Conservation (phyloP, 2,113 vertebrate species). For the Cryptomyrus ogoouensis region DNA sequence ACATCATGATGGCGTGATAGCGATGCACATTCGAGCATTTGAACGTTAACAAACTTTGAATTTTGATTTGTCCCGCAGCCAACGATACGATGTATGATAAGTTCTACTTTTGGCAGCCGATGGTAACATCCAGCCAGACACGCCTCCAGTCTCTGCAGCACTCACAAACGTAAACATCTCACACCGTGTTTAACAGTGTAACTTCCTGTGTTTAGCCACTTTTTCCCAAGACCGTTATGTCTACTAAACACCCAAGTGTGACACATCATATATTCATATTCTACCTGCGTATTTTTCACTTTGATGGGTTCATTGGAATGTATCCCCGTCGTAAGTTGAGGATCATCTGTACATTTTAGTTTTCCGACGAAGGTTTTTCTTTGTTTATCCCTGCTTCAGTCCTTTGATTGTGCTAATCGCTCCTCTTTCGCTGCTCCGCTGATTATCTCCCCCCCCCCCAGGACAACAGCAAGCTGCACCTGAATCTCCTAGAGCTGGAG, state of each 20-base stretch:
- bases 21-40: neutral
- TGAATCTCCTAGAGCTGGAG: constrained; percentile 75
- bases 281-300: neutral
- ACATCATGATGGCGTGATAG: neutral
- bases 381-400: neutral
- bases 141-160: neutral
- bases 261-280: neutral
- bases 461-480: constrained; percentile 69
- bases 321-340: neutral
- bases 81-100: neutral
- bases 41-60: neutral
- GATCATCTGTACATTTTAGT: neutral
- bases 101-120: neutral
- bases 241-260: neutral
- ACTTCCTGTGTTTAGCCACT: neutral
- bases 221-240: neutral
- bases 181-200: neutral
- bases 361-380: neutral
- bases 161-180: neutral
- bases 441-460: constrained; percentile 23
- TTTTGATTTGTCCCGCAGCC: neutral
- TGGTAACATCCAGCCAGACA: neutral
- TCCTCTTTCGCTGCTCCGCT: neutral
- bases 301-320: neutral
- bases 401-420: neutral